Conservation (phyloP, 2,797 vertebrate genomes). For the Urosaurus nigricauda region DNA sequence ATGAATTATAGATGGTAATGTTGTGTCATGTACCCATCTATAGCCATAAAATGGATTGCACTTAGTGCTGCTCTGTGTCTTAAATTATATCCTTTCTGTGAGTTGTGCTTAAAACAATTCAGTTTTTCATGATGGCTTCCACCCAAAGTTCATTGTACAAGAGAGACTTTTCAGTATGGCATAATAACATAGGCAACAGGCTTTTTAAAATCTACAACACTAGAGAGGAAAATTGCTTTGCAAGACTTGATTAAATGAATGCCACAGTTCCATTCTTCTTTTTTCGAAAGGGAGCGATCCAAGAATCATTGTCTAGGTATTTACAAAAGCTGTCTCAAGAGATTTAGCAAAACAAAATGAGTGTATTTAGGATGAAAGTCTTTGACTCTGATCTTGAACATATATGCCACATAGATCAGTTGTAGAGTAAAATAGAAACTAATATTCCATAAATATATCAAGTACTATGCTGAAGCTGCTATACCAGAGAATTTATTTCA, state of each 20-base stretch:
- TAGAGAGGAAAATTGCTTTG: not conserved
- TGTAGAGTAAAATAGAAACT: not conserved
- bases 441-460: not conserved
- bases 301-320: not conserved
- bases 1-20: conserved; percentile 41
- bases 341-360: not conserved
- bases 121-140: conserved; percentile 37
- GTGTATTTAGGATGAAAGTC: not conserved
- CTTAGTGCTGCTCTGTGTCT: conserved; percentile 23
- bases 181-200: not conserved
- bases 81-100: conserved; percentile 37
- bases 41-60: conserved; percentile 46
- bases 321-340: not conserved
- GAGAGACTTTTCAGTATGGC: not conserved
- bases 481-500: not conserved
- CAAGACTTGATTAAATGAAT: not conserved
- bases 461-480: not conserved
- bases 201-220: not conserved
- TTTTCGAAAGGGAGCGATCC: not conserved
- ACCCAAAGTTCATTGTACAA: conserved; percentile 38
- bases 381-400: not conserved
- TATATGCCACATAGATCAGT: not conserved
- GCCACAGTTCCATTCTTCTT: not conserved
- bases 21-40: conserved; percentile 48
- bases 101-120: conserved; percentile 42